Conservation (phyloP, 2,888 invertebrate species). For the Serripes groenlandicus region DNA sequence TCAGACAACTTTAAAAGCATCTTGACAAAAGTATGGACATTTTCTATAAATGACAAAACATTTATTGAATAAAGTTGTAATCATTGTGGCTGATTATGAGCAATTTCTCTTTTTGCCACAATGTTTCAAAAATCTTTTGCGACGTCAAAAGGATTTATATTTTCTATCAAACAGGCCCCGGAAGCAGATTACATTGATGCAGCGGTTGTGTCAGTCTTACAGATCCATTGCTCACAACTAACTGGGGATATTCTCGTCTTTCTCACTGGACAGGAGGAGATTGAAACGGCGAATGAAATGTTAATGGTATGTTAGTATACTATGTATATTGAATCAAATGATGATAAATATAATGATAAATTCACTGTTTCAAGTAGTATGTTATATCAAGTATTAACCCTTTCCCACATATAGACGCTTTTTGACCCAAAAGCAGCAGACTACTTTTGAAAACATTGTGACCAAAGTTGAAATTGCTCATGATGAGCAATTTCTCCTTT, state of each 20-base stretch:
- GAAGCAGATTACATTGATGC: slow-evolving; percentile 99
- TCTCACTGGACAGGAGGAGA: slow-evolving; percentile 92
- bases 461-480: not conserved
- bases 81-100: too few relatives aligned
- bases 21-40: too few relatives aligned
- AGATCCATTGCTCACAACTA: slow-evolving; percentile 99
- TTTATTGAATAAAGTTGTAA: too few relatives aligned
- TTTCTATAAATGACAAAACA: too few relatives aligned
- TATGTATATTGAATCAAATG: too few relatives aligned
- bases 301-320: slow-evolving; percentile 83
- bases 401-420: too few relatives aligned
- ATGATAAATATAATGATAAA: too few relatives aligned
- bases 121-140: too few relatives aligned
- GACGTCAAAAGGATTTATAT: not conserved
- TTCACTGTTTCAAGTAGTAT: not conserved
- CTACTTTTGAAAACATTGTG: slow-evolving; percentile 1
- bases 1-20: too few relatives aligned
- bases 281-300: slow-evolving; percentile 88
- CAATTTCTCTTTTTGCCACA: too few relatives aligned
- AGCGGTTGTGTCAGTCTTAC: slow-evolving; percentile 97
- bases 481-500: not conserved
- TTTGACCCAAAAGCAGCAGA: not conserved
- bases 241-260: slow-evolving; percentile 98
- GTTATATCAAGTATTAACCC: not conserved
- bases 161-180: slow-evolving; percentile 90